A percentile compares a stretch with the other conserved stretches of the same genome.
Evolutionary conservation across 2,888 invertebrate genomes (phyloP).

Genomic region (Arctia plantaginis): DNA sequence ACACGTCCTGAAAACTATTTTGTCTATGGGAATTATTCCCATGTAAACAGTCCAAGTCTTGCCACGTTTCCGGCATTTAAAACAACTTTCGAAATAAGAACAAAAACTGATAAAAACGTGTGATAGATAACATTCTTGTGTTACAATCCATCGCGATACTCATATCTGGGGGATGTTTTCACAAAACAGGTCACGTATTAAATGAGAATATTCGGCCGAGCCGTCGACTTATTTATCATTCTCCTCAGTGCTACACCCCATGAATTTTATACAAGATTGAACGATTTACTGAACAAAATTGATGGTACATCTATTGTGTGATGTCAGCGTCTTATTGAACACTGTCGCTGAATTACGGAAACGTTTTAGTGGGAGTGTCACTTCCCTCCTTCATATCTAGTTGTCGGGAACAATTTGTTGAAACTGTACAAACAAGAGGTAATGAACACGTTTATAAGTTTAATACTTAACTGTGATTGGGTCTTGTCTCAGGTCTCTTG

Average conservation of each 20-base stretch:
- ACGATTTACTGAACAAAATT: conserved; percentile 85
- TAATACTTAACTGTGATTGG: background rate
- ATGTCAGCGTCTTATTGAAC: conserved; percentile 78
- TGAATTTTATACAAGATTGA: conserved; percentile 87
- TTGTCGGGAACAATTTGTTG: conserved; percentile 11
- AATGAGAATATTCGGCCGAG: conserved; percentile 86
- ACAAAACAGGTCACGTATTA: conserved; percentile 86
- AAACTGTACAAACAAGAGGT: conserved; percentile 10
- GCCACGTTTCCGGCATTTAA: conserved; percentile 2
- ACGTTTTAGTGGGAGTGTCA: conserved; percentile 43
- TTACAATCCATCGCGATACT: conserved; percentile 76
- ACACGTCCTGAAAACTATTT: background rate
- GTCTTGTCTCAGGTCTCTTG: background rate
- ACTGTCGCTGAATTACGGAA: conserved; percentile 54
- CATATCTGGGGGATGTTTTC: conserved; percentile 80
- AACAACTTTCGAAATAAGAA: conserved; percentile 43
- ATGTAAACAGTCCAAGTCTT: background rate
- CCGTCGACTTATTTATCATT: conserved; percentile 86
- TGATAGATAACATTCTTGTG: conserved; percentile 77
- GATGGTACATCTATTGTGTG: conserved; percentile 84
- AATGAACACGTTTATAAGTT: conserved; percentile 3
- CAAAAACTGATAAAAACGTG: conserved; percentile 71
- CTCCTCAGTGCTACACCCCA: conserved; percentile 83
- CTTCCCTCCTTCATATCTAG: conserved; percentile 26
- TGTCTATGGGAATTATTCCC: background rate